Percentiles rank a stretch among this genome's conserved stretches.
These are phyloP conservation scores for Noctua janthina DNA, from an alignment of 2,888 invertebrate genomes.

Conservation along the genomic window DNA sequence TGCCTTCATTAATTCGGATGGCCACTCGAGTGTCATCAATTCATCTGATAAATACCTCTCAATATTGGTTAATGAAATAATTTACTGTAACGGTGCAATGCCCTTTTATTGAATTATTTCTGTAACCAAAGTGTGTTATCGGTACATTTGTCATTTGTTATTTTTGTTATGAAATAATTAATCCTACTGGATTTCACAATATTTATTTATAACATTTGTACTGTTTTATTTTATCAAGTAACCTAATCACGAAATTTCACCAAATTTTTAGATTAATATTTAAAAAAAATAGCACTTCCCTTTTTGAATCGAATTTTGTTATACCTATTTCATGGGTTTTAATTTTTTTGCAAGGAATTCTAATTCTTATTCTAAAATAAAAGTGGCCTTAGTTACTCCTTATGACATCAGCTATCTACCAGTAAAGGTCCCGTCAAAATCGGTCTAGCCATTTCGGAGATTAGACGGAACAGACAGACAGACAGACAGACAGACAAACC, in stretches of 20 bases:
- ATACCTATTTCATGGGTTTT: no score
- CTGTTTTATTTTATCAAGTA: not conserved
- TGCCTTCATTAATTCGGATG: slow-evolving; percentile 64
- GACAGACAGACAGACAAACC: no score
- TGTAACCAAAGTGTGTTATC: not conserved
- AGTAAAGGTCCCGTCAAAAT: no score
- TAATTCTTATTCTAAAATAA: no score
- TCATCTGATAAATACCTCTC: slow-evolving; percentile 58
- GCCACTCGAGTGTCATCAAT: slow-evolving; percentile 65
- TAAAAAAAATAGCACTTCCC: no score
- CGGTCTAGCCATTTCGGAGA: no score
- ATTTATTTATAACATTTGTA: not conserved
- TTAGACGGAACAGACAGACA: no score
- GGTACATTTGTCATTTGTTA: slow-evolving; percentile 22
- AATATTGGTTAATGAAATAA: slow-evolving; percentile 50
- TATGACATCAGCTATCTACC: no score
- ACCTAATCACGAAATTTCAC: not conserved
- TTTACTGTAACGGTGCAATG: slow-evolving; percentile 31
- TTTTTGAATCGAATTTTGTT: no score
- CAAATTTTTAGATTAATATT: no score
- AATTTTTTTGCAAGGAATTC: no score
- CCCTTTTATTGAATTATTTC: slow-evolving; percentile 16
- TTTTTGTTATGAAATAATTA: slow-evolving; percentile 24
- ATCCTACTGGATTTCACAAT: slow-evolving; percentile 16
- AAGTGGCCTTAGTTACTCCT: no score